Evolutionary conservation across 2,797 vertebrate species (phyloP).

Genomic region (Chiloscyllium punctatum): DNA sequence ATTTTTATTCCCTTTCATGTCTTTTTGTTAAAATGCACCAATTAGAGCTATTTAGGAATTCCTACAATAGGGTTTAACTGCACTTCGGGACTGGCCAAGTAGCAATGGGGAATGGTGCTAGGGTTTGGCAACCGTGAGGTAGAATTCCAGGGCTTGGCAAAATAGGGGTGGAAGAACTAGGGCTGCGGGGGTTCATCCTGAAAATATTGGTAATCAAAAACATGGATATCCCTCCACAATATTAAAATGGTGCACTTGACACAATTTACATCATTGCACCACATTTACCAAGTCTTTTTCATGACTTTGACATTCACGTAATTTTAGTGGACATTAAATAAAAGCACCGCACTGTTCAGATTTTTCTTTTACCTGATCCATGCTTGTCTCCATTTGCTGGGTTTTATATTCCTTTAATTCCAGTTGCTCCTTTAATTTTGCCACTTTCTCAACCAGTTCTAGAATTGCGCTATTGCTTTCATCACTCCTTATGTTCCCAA

Average conservation of each 20-base stretch:
- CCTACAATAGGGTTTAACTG: neutral
- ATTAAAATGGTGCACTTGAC: neutral
- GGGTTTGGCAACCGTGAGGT: neutral
- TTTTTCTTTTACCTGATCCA: slow-evolving; percentile 55
- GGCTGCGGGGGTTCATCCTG: neutral
- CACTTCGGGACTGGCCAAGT: neutral
- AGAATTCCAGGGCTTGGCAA: neutral
- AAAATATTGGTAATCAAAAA: neutral
- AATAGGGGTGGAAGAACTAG: neutral
- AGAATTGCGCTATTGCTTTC: slow-evolving; percentile 53
- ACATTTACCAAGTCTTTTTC: neutral
- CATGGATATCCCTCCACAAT: neutral
- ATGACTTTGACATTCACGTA: neutral
- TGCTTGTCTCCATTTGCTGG: slow-evolving; percentile 50
- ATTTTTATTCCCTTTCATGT: neutral
- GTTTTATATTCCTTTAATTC: slow-evolving; percentile 59
- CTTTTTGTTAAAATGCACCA: neutral
- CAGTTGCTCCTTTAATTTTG: slow-evolving; percentile 63
- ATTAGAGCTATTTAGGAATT: neutral
- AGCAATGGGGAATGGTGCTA: neutral
- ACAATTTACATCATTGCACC: neutral
- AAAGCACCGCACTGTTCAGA: neutral
- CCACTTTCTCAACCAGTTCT: slow-evolving; percentile 60
- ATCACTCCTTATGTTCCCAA: slow-evolving; percentile 53
- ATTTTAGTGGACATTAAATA: neutral